Percentiles rank a stretch among this genome's conserved stretches.
Conservation (phyloP, 2,797 vertebrate genomes). For the Helicolenus hilgendorfi region DNA sequence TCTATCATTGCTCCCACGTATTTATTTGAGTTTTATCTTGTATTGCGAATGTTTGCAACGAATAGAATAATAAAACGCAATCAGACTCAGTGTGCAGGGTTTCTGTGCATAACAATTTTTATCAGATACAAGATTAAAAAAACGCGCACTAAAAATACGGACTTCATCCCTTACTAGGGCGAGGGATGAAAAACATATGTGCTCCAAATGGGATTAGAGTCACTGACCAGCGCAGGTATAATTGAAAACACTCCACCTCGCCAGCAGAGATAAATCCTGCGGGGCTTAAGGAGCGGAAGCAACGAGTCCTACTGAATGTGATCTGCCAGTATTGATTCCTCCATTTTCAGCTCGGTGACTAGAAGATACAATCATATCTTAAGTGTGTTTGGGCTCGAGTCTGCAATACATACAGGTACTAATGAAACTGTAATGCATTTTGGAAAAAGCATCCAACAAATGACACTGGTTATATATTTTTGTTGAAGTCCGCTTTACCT, state of each 20-base stretch:
- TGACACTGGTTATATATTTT: neutral
- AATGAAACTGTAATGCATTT: neutral
- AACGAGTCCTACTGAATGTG: neutral
- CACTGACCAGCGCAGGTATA: neutral
- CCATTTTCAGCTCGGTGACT: neutral
- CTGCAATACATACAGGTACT: neutral
- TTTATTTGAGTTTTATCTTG: no score
- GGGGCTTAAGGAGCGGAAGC: neutral
- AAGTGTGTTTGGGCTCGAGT: neutral
- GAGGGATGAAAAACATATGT: neutral
- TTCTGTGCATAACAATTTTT: no score
- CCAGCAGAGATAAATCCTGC: neutral
- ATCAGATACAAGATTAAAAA: no score
- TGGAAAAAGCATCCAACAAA: neutral
- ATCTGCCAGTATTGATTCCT: neutral
- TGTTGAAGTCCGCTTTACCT: constrained; percentile 86
- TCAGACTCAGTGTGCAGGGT: no score
- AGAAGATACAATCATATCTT: neutral
- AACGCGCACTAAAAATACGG: no score
- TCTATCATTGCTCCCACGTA: no score
- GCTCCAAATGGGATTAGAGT: neutral
- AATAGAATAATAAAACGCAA: no score
- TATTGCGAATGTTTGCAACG: no score
- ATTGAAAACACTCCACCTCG: neutral
- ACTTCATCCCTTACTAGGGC: no score